Evolutionary conservation across 2,113 vertebrate species (phyloP).

Genomic region (Mustelus asterias): DNA sequence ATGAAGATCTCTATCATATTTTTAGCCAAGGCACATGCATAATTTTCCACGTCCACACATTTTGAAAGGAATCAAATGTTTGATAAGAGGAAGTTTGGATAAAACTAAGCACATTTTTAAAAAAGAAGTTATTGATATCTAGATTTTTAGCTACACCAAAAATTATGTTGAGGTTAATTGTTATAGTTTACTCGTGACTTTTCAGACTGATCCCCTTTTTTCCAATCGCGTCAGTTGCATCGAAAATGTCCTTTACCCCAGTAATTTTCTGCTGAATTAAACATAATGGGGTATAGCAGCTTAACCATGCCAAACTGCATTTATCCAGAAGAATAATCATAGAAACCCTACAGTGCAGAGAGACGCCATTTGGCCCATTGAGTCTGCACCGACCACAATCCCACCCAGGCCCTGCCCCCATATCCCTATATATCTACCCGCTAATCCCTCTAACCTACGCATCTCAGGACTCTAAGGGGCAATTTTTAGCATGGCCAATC

Average conservation of each 20-base stretch:
- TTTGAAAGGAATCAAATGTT: constrained; percentile 15
- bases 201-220: background rate
- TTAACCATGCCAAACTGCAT: constrained; percentile 7
- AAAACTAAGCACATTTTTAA: background rate
- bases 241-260: background rate
- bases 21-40: background rate
- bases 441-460: no score
- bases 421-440: no score
- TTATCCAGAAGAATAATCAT: background rate
- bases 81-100: background rate
- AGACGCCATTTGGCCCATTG: no score
- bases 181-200: background rate
- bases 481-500: no score
- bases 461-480: no score
- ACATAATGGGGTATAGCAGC: background rate
- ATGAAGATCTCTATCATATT: background rate
- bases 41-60: background rate
- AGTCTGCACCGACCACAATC: no score
- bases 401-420: no score
- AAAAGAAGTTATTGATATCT: no score
- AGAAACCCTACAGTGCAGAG: no score
- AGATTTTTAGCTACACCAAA: background rate
- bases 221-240: no score
- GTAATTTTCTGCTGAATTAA: constrained; percentile 33
- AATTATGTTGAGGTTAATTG: background rate